Base-by-base conservation (phyloP, 2,797 vertebrate genomes). In the Clarias platycephalus region DNA sequence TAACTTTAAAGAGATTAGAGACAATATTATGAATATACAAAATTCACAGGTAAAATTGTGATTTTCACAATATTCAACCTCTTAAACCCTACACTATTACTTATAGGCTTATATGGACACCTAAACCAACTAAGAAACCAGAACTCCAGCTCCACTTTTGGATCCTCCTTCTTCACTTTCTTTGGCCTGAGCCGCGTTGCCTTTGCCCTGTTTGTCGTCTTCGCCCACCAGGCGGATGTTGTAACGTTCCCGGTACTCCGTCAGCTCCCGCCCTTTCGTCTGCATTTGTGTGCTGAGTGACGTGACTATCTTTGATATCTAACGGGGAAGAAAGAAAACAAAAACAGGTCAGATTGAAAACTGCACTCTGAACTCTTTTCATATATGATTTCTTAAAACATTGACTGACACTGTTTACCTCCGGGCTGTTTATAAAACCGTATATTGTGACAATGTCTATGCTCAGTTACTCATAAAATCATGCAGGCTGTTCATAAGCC, bases 151-250 rank as follows among this genome's bases (percentile, higher is more conserved):
- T 0, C 96, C 95, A 5, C 94, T 91, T 91, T 98, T 98, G 40
- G 95, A 91, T 1, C 92, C 95, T 0, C 94, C 91, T 89, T 95
- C 58, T 87, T 95, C 95, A 34, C 88, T 94, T 79, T 94, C 93
- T 91, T 90, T 44, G 91, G 96, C 88, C 37, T 93, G 76, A 90
- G 89, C 86, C 70, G 92, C 31, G 34, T 90, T 80, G 20, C 92
- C 86, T 92, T 95, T 94, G 88, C 91, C 90, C 60, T 93, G 92
- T 66, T 90, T 90, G 68, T 95, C 94, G 0, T 97, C 97, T 87
- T 98, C 97, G 0, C 97, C 96, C 89, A 97, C 93, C 88, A 98
- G 89, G 8, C 97, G 96, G 84, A 98, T 98, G 93, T 98, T 97
- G 95, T 98, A 97, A 78, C 96, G 96, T 90, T 98, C 97, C 87